A percentile compares a stretch with the other conserved stretches of the same genome.
Conservation (phyloP, 2,888 invertebrate species). For the Polydesmus complanatus region DNA sequence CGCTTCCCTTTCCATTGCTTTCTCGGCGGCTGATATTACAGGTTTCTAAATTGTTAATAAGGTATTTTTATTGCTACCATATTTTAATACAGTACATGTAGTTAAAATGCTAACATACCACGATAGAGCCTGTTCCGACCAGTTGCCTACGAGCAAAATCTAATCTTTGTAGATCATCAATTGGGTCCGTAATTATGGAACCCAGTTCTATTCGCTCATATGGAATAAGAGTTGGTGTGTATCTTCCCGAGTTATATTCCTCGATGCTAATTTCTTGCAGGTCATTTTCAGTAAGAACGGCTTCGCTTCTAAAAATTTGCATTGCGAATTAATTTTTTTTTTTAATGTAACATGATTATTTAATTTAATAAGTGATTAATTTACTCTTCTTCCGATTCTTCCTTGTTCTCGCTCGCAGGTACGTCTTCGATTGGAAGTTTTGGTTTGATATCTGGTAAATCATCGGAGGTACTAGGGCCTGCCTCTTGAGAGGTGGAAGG, state of each 20-base stretch:
- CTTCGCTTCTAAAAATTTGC: slow-evolving; percentile 20
- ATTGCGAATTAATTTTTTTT: too few relatives aligned
- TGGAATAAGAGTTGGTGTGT: slow-evolving; percentile 60
- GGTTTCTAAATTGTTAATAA: slow-evolving; percentile 29
- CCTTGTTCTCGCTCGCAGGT: slow-evolving; percentile 15
- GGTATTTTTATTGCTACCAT: neutral
- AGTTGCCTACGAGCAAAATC: slow-evolving; percentile 56
- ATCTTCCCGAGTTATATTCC: slow-evolving; percentile 65
- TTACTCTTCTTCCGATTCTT: slow-evolving; percentile 20
- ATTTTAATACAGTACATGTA: neutral
- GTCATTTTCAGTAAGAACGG: slow-evolving; percentile 37
- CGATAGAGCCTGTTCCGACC: slow-evolving; percentile 41
- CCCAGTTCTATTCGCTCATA: slow-evolving; percentile 53
- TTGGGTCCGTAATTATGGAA: slow-evolving; percentile 58
- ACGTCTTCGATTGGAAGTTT: neutral
- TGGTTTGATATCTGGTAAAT: neutral
- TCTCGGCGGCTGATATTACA: slow-evolving; percentile 44
- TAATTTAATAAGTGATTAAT: slow-evolving; percentile 5
- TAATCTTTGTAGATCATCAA: slow-evolving; percentile 59
- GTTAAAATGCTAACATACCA: slow-evolving; percentile 33
- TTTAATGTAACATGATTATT: neutral
- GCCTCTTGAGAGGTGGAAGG: neutral
- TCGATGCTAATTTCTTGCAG: slow-evolving; percentile 41
- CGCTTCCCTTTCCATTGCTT: slow-evolving; percentile 62
- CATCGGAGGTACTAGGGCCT: neutral